Conservation (phyloP, 2,888 invertebrate species). For the Ptychoptera albimana region DNA sequence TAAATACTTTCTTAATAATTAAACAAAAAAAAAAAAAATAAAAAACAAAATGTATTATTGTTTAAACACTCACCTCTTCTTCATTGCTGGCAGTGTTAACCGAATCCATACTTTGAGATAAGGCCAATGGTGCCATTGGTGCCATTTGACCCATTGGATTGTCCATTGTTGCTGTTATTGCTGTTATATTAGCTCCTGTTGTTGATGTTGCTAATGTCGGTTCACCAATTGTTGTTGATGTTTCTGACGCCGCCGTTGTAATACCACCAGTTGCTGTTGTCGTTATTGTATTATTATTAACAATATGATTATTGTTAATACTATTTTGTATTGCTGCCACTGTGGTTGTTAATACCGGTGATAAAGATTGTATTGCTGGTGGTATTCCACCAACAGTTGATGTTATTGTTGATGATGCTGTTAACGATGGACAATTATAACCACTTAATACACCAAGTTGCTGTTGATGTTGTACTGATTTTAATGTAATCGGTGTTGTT, state of each 20-base stretch:
- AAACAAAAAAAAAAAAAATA: no score
- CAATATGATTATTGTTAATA: constrained; percentile 2
- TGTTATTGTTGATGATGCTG: background rate
- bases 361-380: constrained; percentile 7
- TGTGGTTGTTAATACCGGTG: constrained; percentile 4
- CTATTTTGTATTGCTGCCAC: constrained; percentile 3
- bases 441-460: background rate
- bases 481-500: constrained; percentile 10
- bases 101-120: constrained; percentile 95
- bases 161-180: constrained; percentile 25
- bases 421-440: no score
- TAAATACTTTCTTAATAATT: no score
- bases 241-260: constrained; percentile 12
- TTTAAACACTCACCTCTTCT: constrained; percentile 91
- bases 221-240: constrained; percentile 8
- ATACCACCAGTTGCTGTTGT: constrained; percentile 15
- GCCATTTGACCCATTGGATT: constrained; percentile 38
- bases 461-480: constrained; percentile 1
- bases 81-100: constrained; percentile 91
- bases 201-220: constrained; percentile 10
- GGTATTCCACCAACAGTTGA: constrained; percentile 6
- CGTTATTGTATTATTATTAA: constrained; percentile 16
- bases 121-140: constrained; percentile 55
- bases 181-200: constrained; percentile 10
- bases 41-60: no score